Percentiles rank a stretch among this genome's conserved stretches.
Conservation (phyloP, 1,140 invertebrate species). For the Diuraphis noxia region DNA sequence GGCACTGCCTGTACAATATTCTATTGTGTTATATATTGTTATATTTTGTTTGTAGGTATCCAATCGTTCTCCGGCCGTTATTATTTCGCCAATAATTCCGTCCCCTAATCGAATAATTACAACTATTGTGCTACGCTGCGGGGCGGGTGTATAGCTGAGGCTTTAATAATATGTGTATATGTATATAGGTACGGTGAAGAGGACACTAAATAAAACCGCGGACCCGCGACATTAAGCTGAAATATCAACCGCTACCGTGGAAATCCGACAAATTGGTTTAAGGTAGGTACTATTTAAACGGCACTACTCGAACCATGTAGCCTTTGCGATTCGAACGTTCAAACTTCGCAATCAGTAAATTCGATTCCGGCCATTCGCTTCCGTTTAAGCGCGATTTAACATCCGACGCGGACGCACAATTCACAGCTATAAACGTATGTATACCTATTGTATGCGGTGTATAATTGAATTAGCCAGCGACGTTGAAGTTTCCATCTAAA, state of each 20-base stretch:
- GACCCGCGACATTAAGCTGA: background rate
- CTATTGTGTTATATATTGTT: background rate
- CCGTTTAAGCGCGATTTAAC: conserved; percentile 13
- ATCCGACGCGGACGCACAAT: background rate
- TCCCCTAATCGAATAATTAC: background rate
- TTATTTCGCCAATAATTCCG: background rate
- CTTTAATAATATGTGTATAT: background rate
- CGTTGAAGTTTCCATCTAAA: background rate
- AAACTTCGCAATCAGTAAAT: conserved; percentile 29
- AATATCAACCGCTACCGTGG: background rate
- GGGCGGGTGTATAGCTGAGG: background rate
- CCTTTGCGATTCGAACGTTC: conserved; percentile 6
- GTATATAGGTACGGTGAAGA: background rate
- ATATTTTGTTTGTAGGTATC: background rate
- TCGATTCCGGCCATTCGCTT: conserved; percentile 26
- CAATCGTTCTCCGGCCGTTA: background rate
- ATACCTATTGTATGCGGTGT: too few species aligned
- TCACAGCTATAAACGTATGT: background rate
- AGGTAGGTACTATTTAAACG: conserved; percentile 9
- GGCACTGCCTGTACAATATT: too few species aligned
- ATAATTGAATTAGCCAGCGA: background rate
- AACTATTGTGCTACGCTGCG: background rate
- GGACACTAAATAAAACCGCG: background rate
- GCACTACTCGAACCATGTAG: background rate
- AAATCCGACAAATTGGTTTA: conserved; percentile 5